A percentile compares a stretch with the other conserved stretches of the same genome.
phyloP scores from a whole-genome alignment of 2,113 vertebrate species.

The Daphoenositta chrysoptera region DNA sequence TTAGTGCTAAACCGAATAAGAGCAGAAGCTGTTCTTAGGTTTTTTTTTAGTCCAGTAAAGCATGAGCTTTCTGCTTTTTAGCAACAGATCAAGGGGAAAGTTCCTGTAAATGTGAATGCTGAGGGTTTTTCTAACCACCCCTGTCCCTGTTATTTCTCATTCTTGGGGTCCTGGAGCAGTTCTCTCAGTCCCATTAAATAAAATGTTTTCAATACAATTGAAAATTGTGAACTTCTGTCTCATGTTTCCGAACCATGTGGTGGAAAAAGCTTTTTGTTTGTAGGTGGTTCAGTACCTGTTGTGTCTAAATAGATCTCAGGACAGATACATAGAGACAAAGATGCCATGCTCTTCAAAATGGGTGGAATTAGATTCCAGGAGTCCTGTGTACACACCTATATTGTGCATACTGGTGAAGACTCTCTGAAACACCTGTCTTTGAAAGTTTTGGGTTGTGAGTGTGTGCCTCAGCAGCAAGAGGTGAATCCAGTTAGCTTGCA shows the following conservation, averaged over 20 bases:
- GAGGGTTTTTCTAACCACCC: neutral
- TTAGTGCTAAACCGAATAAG: neutral
- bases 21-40: neutral
- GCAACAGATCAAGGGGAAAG: neutral
- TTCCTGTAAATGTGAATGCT: neutral
- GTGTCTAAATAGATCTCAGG: neutral
- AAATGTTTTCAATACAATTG: neutral
- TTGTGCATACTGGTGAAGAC: neutral
- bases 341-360: neutral
- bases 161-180: neutral
- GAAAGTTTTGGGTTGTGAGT: neutral
- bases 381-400: neutral
- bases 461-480: neutral
- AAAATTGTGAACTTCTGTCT: neutral
- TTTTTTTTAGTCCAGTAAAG: neutral
- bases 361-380: neutral
- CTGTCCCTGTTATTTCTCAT: neutral
- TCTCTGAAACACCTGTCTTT: neutral
- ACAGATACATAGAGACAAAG: neutral
- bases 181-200: neutral
- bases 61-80: neutral
- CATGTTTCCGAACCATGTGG: fast-evolving
- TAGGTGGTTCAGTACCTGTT: neutral
- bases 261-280: neutral
- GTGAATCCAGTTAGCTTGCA: neutral